Conservation (phyloP, 35 echinoderm and acorn worm species). For the Lytechinus pictus region DNA sequence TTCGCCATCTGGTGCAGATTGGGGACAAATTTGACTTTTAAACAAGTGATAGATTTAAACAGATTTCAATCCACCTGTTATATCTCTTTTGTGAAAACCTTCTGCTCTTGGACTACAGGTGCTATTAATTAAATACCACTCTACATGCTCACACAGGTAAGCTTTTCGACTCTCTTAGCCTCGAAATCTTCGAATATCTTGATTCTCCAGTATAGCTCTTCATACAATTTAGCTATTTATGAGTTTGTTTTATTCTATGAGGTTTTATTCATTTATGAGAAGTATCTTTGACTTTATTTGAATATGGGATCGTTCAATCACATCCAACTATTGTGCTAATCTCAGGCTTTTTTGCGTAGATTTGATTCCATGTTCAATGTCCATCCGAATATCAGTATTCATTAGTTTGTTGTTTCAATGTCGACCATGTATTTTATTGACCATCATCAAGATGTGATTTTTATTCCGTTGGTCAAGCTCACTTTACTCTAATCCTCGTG, state of each 20-base stretch:
- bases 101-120: constrained; percentile 20
- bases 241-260: too few species aligned
- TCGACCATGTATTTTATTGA: background rate
- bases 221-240: too few species aligned
- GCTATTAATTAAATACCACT: background rate
- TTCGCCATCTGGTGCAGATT: constrained; percentile 10
- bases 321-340: background rate
- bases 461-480: background rate
- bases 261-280: background rate
- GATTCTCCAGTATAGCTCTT: background rate
- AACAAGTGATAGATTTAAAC: background rate
- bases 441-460: background rate
- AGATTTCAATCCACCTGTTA: constrained; percentile 16
- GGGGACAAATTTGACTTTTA: background rate
- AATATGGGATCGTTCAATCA: background rate
- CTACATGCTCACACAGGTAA: constrained; percentile 31
- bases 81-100: background rate
- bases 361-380: background rate
- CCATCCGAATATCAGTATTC: background rate
- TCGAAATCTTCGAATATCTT: background rate
- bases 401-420: background rate
- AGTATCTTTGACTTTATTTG: background rate
- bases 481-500: background rate
- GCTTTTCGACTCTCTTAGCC: background rate
- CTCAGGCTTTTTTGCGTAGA: background rate